Conservation (phyloP, 2,113 vertebrate species). For the Enhydra lutris region DNA sequence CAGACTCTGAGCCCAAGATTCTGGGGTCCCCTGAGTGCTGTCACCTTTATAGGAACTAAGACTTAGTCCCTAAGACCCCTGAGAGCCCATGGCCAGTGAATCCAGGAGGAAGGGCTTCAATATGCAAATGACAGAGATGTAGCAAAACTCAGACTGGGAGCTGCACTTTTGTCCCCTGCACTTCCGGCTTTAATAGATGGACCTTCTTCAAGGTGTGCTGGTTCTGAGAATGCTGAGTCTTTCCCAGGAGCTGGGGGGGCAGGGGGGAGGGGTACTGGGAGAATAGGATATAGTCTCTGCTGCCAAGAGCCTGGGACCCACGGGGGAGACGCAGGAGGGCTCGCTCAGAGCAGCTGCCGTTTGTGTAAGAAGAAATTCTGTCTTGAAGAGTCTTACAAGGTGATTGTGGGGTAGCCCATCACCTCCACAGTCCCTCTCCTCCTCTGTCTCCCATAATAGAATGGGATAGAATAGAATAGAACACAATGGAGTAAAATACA, state of each 20-base stretch:
- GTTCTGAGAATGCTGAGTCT: not conserved
- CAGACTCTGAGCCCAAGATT: not conserved
- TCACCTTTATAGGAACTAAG: not conserved
- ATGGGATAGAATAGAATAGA: not conserved
- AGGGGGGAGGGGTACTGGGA: not conserved
- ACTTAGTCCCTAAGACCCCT: not conserved
- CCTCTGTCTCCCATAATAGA: not conserved
- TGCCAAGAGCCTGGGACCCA: not conserved
- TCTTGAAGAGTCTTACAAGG: not conserved
- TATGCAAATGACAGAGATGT: not conserved
- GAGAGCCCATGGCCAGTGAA: not conserved
- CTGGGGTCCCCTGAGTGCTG: not conserved
- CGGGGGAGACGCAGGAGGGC: rapidly evolving
- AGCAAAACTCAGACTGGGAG: not conserved
- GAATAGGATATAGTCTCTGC: not conserved
- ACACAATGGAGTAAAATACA: not conserved
- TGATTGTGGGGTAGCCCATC: not conserved
- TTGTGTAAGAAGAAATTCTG: not conserved
- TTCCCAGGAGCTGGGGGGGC: not conserved
- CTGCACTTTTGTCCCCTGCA: not conserved
- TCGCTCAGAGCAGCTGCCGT: not conserved
- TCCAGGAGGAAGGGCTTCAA: not conserved
- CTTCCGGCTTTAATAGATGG: not conserved
- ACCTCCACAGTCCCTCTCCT: not conserved
- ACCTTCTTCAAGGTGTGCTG: not conserved